These are phyloP conservation scores for Hemichromis elongatus DNA, from an alignment of 2,113 vertebrate species.

Conservation along the genomic window DNA sequence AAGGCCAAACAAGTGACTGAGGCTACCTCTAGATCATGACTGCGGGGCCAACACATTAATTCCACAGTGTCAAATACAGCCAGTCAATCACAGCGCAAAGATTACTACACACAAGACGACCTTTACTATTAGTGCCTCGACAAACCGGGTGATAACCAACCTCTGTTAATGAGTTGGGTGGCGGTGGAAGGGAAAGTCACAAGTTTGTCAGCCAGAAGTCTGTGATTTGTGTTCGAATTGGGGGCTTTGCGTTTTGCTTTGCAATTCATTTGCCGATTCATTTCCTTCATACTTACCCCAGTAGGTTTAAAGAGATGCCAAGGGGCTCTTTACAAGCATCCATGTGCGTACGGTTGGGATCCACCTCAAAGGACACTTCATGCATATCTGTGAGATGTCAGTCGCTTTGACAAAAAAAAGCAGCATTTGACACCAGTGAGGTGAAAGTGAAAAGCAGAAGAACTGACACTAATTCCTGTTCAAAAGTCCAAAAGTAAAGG, in stretches of 20 bases:
- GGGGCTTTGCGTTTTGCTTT: background rate
- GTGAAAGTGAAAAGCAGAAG: background rate
- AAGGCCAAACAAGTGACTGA: background rate
- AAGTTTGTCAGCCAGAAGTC: background rate
- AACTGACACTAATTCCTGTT: background rate
- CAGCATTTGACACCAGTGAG: background rate
- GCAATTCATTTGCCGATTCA: background rate
- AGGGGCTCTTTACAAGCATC: background rate
- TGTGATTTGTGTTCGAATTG: background rate
- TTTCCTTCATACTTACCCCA: background rate
- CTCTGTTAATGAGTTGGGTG: background rate
- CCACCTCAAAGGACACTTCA: background rate
- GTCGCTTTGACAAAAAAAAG: background rate
- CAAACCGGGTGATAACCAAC: background rate
- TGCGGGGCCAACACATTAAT: background rate
- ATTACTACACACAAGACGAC: background rate
- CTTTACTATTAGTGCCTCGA: background rate
- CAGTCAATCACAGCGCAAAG: background rate
- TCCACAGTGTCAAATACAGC: background rate
- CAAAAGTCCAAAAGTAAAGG: background rate
- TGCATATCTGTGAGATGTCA: background rate
- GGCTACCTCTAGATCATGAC: background rate
- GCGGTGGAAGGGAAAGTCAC: background rate
- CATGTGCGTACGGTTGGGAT: accelerated
- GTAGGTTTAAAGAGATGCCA: background rate